Evolutionary conservation across 2,888 invertebrate genomes (phyloP).

Genomic region (Aelia acuminata): DNA sequence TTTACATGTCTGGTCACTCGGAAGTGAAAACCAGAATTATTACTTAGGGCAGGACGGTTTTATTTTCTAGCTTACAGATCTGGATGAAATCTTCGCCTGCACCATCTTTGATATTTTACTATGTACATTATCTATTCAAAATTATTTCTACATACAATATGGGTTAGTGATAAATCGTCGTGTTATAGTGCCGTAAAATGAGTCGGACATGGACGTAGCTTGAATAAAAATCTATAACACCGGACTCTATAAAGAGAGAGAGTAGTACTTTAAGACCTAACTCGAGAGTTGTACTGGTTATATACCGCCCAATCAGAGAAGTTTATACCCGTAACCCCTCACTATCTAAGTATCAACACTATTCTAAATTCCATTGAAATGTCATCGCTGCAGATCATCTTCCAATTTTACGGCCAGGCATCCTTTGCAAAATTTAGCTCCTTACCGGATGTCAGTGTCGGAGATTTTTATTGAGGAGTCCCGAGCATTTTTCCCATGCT

Average conservation of each 20-base stretch:
- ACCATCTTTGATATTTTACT: no score
- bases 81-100: no score
- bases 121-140: neutral
- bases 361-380: slow-evolving; percentile 44
- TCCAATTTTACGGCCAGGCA: neutral
- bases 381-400: slow-evolving; percentile 13
- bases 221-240: neutral
- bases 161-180: neutral
- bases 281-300: neutral
- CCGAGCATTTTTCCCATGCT: neutral
- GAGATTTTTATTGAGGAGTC: neutral
- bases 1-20: no score
- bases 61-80: no score
- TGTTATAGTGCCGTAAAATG: neutral
- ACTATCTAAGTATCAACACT: neutral
- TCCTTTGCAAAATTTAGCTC: neutral
- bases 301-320: neutral
- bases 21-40: no score
- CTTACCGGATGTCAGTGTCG: neutral
- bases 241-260: neutral
- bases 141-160: neutral
- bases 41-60: no score
- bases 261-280: neutral
- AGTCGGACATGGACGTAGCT: neutral
- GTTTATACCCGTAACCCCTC: neutral